Base-by-base conservation (phyloP, 2,888 invertebrate genomes). In the Melikaiella ostensackeni region DNA sequence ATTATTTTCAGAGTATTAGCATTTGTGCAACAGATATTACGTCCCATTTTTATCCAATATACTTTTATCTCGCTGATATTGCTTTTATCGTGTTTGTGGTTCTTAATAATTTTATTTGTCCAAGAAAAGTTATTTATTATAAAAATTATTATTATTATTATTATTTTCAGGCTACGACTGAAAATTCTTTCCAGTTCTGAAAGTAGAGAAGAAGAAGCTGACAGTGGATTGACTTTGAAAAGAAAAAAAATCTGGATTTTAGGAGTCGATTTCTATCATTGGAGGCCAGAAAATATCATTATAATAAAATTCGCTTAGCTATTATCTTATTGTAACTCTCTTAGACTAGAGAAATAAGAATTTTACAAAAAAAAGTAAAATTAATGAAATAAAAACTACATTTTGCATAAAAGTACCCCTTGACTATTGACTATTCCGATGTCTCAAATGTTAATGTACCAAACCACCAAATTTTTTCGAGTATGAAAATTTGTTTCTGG, bases 281-380 rank as follows among this genome's bases (percentile, higher is more conserved):
- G 50, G 50, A 55, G 50, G 21, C 50, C 50, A 55, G n/a, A 55
- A 55, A 55, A 21, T 55, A 55, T 55, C 50, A 55, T 55, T 55
- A 55, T n/a, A 21, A 21, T 55, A 55, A 21, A 55, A 21, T 55
- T 55, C 3, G 42, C 42, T 42, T 55, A n/a, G n/a, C n/a, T 55
- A 55, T 55, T 55, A 55, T 55, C 50, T 55, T 55, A 55, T 21
- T 55, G 50, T 55, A 55, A 55, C n/a, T 55, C 50, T n/a, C n/a
- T 55, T n/a, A 8, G 21, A 9, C 21, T 9, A 21, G 8, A 55
- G n/a, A 50, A 55, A 55, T 2, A 55, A 55, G 9, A 55, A 21
- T 55, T 55, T 55, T 55, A 55, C 50, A 55, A 55, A 55, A 42
- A n/a, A 21, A 55, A 55, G 21, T 55, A 55, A 55, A 21, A 55